A percentile compares a stretch with the other conserved stretches of the same genome.
Evolutionary conservation across 2,888 invertebrate species (phyloP).

Genomic region (Eristalis pertinax): DNA sequence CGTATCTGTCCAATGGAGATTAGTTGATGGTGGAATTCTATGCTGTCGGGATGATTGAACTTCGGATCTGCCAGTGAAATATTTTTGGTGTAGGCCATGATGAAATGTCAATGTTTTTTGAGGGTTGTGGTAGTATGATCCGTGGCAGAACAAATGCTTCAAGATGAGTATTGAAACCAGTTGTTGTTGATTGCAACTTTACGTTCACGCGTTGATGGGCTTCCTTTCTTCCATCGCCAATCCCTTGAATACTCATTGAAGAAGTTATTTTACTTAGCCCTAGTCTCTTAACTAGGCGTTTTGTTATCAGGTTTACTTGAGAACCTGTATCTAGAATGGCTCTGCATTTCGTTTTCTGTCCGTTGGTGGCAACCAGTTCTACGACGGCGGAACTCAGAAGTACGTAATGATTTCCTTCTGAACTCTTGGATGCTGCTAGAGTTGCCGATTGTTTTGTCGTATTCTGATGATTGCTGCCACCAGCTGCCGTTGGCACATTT

Average conservation of each 20-base stretch:
- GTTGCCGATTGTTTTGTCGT: background rate
- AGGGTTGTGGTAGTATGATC: too few species aligned
- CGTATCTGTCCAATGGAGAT: too few species aligned
- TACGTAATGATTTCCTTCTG: constrained; percentile 2
- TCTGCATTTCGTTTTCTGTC: constrained; percentile 5
- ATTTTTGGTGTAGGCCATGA: too few species aligned
- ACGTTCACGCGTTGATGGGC: background rate
- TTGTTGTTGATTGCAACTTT: too few species aligned
- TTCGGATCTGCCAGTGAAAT: too few species aligned
- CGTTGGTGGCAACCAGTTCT: constrained; percentile 8
- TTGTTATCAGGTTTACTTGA: constrained; percentile 37
- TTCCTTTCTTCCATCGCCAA: background rate
- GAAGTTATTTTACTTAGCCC: constrained; percentile 8
- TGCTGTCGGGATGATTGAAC: too few species aligned
- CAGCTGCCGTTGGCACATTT: background rate
- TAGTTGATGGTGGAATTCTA: too few species aligned
- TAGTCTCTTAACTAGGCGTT: constrained; percentile 16
- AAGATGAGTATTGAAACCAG: too few species aligned
- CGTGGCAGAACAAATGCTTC: too few species aligned
- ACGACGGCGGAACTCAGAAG: background rate
- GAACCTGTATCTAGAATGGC: constrained; percentile 24
- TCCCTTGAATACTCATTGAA: constrained; percentile 20
- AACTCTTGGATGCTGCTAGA: constrained; percentile 1
- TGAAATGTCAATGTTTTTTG: too few species aligned
- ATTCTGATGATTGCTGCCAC: background rate